These are phyloP conservation scores for Eupithecia subumbrata DNA, from an alignment of 2,888 invertebrate genomes.

Conservation along the genomic window DNA sequence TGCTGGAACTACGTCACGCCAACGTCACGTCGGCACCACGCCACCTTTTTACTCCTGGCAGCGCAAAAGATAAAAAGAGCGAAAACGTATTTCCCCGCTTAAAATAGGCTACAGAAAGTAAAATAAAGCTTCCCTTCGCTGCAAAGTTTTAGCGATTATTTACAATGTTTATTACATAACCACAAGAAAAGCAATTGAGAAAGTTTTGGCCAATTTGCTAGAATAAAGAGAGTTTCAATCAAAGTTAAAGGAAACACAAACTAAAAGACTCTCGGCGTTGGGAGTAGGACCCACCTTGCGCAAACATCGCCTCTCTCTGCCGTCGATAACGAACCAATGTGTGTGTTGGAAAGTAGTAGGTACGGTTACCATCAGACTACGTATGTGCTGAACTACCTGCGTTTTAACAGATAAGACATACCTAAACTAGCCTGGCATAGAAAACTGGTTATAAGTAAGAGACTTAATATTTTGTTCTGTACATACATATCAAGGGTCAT, in stretches of 20 bases:
- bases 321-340: conserved; percentile 36
- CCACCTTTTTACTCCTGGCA: neutral
- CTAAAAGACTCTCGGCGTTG: conserved; percentile 44
- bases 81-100: conserved; percentile 1
- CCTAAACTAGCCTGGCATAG: neutral
- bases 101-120: conserved; percentile 8
- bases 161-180: conserved; percentile 44
- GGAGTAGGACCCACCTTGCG: conserved; percentile 23
- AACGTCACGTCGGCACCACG: neutral
- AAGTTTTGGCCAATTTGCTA: conserved; percentile 76
- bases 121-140: conserved; percentile 37
- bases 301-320: conserved; percentile 41
- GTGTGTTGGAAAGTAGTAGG: conserved; percentile 21
- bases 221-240: conserved; percentile 75
- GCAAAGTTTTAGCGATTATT: conserved; percentile 14
- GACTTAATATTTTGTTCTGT: neutral
- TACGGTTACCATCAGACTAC: neutral
- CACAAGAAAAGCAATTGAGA: conserved; percentile 72
- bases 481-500: neutral
- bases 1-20: neutral
- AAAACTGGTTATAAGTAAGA: neutral
- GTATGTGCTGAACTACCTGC: neutral
- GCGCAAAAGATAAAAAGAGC: neutral
- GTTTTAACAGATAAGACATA: neutral
- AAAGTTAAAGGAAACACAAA: conserved; percentile 55